Evolutionary conservation across 2,888 invertebrate species (phyloP).

Genomic region (Sclerodermus sp.): DNA sequence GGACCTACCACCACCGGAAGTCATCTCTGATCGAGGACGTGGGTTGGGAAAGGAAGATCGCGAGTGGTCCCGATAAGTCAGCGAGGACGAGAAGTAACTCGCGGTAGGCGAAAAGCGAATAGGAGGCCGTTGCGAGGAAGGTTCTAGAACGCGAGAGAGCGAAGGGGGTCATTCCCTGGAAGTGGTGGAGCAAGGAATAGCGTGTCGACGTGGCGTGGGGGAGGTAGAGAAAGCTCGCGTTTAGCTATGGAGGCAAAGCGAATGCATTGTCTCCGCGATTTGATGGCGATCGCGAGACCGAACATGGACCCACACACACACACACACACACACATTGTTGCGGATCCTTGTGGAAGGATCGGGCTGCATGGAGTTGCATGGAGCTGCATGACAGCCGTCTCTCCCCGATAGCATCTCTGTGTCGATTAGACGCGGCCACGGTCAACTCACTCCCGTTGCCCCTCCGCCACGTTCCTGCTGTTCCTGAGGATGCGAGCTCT

Average conservation of each 20-base stretch:
- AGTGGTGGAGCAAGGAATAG: slow-evolving; percentile 6
- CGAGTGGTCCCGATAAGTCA: too few species aligned
- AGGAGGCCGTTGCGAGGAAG: too few species aligned
- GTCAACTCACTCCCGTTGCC: background rate
- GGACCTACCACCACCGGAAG: too few species aligned
- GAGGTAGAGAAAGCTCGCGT: slow-evolving; percentile 10
- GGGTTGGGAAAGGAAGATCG: too few species aligned
- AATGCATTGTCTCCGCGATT: slow-evolving; percentile 25
- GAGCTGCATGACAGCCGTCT: slow-evolving; percentile 25
- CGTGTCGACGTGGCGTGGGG: slow-evolving; percentile 7
- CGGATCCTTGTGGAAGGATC: slow-evolving; percentile 1
- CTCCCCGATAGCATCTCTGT: slow-evolving; percentile 26
- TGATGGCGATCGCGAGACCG: slow-evolving; percentile 28
- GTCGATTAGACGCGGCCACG: slow-evolving; percentile 25
- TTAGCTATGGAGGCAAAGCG: slow-evolving; percentile 23
- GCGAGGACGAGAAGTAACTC: too few species aligned
- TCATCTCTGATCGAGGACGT: too few species aligned
- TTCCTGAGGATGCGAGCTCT: slow-evolving; percentile 16
- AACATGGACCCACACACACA: slow-evolving; percentile 10
- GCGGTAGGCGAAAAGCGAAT: too few species aligned
- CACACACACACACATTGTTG: slow-evolving; percentile 17
- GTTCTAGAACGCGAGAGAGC: too few species aligned
- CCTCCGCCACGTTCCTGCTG: background rate
- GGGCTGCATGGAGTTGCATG: slow-evolving; percentile 27
- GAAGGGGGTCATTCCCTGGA: too few species aligned